Percentiles rank a stretch among this genome's conserved stretches.
phyloP scores from a whole-genome alignment of 2,113 vertebrate species.

The Hippocampus comes region DNA sequence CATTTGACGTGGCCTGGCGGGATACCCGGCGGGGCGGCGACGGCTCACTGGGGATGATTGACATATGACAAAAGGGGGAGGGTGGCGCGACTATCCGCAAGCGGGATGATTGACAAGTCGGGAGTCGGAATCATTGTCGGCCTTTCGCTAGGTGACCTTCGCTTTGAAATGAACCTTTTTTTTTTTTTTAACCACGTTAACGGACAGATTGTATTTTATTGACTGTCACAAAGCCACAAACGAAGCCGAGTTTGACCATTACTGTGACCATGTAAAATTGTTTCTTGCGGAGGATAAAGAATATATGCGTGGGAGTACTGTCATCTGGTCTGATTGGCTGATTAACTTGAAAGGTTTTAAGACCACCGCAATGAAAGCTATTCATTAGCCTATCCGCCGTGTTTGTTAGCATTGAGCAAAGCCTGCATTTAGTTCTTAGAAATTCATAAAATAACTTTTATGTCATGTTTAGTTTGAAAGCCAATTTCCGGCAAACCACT shows the following conservation, averaged over 20 bases:
- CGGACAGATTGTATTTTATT: no score
- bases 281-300: background rate
- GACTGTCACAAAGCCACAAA: background rate
- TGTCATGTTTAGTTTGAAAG: no score
- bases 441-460: background rate
- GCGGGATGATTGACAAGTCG: conserved; percentile 21
- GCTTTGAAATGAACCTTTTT: no score
- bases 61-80: conserved; percentile 48
- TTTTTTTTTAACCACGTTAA: no score
- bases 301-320: background rate
- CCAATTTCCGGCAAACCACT: no score
- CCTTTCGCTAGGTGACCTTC: no score
- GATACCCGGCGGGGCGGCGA: conserved; percentile 31
- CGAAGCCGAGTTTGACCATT: background rate
- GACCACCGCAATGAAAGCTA: background rate
- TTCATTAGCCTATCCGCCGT: background rate
- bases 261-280: background rate
- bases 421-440: background rate
- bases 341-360: background rate
- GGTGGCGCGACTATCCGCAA: conserved; percentile 18
- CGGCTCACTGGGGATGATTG: conserved; percentile 40
- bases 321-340: no score
- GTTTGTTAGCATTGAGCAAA: background rate
- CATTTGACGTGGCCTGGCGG: conserved; percentile 33
- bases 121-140: background rate